Conservation (phyloP, 35 echinoderm and acorn worm species). For the Hemicentrotus pulcherrimus region DNA sequence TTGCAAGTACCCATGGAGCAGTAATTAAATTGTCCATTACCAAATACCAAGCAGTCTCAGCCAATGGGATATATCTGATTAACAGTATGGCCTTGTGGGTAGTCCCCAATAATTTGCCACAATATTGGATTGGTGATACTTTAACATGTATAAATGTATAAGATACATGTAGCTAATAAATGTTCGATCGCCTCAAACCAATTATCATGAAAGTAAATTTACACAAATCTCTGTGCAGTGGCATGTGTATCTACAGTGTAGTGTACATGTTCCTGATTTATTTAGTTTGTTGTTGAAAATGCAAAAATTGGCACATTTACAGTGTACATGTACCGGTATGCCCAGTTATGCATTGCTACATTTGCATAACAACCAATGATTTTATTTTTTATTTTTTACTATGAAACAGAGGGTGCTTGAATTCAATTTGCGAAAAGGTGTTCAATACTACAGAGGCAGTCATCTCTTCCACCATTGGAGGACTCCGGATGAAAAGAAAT, state of each 20-base stretch:
- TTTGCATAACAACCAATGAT: neutral
- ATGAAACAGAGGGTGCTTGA: slow-evolving; percentile 82
- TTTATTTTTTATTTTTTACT: slow-evolving; percentile 41
- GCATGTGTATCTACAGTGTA: neutral
- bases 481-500: slow-evolving; percentile 85
- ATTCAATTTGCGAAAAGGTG: slow-evolving; percentile 72
- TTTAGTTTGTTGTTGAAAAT: neutral
- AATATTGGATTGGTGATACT: too few species aligned
- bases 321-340: neutral
- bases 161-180: too few species aligned
- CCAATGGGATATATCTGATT: slow-evolving; percentile 34
- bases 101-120: neutral
- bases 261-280: neutral
- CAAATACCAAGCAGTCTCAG: neutral
- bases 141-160: too few species aligned
- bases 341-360: neutral
- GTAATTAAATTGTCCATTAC: slow-evolving; percentile 35
- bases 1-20: neutral
- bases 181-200: too few species aligned
- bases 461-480: slow-evolving; percentile 94
- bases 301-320: neutral
- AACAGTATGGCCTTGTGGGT: neutral
- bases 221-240: neutral
- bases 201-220: neutral
- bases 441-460: slow-evolving; percentile 80